These are phyloP conservation scores for Hybos culiciformis DNA, from an alignment of 2,888 invertebrate species.

Conservation along the genomic window DNA sequence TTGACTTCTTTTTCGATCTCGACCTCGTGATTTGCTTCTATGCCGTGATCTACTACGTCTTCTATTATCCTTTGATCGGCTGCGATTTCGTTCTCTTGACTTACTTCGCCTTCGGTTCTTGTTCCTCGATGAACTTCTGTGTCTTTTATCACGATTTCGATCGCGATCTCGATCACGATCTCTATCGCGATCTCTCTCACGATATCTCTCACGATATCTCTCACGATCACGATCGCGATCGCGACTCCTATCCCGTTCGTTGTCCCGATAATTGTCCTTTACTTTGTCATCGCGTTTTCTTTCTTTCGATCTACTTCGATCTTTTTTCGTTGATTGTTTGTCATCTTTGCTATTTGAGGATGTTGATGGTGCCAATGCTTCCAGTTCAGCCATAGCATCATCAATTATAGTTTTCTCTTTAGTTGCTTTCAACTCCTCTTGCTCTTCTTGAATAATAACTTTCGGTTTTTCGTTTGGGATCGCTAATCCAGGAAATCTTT, in stretches of 20 bases:
- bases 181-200: constrained; percentile 19
- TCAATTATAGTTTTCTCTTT: constrained; percentile 42
- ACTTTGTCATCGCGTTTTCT: constrained; percentile 10
- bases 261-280: constrained; percentile 11
- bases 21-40: constrained; percentile 5
- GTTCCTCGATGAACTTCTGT: constrained; percentile 19
- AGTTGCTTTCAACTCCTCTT: constrained; percentile 28
- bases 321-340: constrained; percentile 17
- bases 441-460: constrained; percentile 28
- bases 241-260: constrained; percentile 5
- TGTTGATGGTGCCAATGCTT: constrained; percentile 73
- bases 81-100: constrained; percentile 12
- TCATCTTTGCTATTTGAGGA: constrained; percentile 23
- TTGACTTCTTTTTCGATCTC: constrained; percentile 10
- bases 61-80: constrained; percentile 15
- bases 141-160: constrained; percentile 18
- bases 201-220: constrained; percentile 21
- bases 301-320: constrained; percentile 12
- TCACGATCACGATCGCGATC: constrained; percentile 18
- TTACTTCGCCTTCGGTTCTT: constrained; percentile 15
- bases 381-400: constrained; percentile 73
- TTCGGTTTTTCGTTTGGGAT: constrained; percentile 58
- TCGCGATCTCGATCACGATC: constrained; percentile 24
- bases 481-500: constrained; percentile 68
- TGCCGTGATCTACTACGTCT: constrained; percentile 23